phyloP scores from a whole-genome alignment of 2,888 invertebrate genomes.

The Julus scanicus region DNA sequence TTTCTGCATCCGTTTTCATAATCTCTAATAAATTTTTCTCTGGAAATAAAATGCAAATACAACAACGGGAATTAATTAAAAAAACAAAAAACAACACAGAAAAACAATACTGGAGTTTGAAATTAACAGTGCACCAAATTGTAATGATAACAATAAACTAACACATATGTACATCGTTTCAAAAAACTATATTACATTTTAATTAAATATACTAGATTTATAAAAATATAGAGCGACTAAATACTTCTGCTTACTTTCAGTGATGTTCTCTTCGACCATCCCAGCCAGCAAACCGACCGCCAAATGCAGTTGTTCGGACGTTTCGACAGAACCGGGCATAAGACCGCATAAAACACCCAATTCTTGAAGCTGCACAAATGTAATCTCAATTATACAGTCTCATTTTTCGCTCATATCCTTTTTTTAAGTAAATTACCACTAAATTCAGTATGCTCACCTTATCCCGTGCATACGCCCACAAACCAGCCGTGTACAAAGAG shows the following conservation, averaged over 20 bases:
- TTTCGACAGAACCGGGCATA: constrained; percentile 77
- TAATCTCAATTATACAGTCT: not conserved
- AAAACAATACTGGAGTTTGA: not conserved
- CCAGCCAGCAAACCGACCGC: constrained; percentile 92
- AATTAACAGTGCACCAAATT: too few relatives aligned
- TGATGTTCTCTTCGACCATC: constrained; percentile 73
- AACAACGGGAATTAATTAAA: not conserved
- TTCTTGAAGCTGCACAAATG: constrained; percentile 68
- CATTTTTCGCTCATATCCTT: not conserved
- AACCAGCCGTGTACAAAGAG: constrained; percentile 84
- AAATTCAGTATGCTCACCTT: constrained; percentile 71
- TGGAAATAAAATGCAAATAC: constrained; percentile 41
- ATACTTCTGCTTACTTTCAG: constrained; percentile 34
- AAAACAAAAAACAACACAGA: not conserved
- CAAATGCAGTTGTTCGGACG: constrained; percentile 88
- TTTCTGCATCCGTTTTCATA: not conserved
- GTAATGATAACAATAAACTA: too few relatives aligned
- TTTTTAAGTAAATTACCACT: not conserved
- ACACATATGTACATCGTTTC: not conserved
- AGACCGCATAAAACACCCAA: constrained; percentile 91
- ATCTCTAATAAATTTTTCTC: not conserved
- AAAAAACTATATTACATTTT: not conserved
- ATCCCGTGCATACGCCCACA: constrained; percentile 88
- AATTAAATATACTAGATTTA: too few relatives aligned
- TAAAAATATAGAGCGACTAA: too few relatives aligned